Evolutionary conservation across 2,888 invertebrate genomes (phyloP), one percentile per base, ranked within the genome.

Genomic region (Melipona bicolor): DNA sequence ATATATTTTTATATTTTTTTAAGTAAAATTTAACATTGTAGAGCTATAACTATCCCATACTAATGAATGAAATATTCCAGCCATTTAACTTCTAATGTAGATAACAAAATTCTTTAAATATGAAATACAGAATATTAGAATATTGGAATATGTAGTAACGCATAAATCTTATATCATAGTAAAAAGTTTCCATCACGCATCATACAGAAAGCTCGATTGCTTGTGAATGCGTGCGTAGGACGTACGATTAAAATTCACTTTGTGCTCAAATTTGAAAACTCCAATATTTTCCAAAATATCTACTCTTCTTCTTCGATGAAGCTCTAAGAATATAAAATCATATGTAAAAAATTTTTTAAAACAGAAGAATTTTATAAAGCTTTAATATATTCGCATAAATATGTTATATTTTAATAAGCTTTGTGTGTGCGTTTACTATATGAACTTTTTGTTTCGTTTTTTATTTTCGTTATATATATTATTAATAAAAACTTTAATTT

Each of bases 151-250:
- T 52, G 43, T 5, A 49, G n/a, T 6, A 81, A 27, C 43, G 27
- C 62, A 67, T 49, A 68, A 83, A 84, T 79, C 72, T 81, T 85
- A 83, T 89, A 88, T 90, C 83, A 69, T 67, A 43, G 56, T 75
- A 67, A 90, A 91, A 91, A 91, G 79, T 92, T 92, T 91, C 91
- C 91, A 92, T 92, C 89, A 91, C 90, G 90, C 87, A 84, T 76
- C 81, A 73, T 74, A 77, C 79, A 83, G 83, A 84, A 79, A 88
- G 64, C 77, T 64, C 43, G 61, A 79, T 64, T 77, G 78, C 82
- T 79, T 79, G 65, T 68, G 50, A 56, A 64, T 79, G 68, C 59
- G 72, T 80, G 72, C 50, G 59, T 64, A 61, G 27, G 68, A 86
- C n/a, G 13, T 69, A 36, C 76, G 74, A 83, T 88, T 80, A 84